These are phyloP conservation scores for Heliangelus exortis DNA, from an alignment of 2,797 vertebrate species.

Conservation along the genomic window DNA sequence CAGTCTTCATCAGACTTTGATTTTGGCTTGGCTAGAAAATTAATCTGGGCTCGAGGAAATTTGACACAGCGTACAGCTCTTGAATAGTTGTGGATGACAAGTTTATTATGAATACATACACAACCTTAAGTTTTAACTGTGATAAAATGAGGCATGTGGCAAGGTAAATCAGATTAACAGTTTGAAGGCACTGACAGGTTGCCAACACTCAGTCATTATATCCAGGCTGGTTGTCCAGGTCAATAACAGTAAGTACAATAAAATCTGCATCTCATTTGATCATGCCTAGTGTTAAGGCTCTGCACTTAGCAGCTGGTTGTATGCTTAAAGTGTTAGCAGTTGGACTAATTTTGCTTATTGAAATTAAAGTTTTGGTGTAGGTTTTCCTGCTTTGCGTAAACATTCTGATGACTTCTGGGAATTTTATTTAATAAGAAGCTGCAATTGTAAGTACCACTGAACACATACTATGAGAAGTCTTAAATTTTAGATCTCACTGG, in stretches of 20 bases:
- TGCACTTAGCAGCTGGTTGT: neutral
- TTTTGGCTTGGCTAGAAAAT: neutral
- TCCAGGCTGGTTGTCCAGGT: neutral
- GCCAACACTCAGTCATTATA: neutral
- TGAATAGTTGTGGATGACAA: neutral
- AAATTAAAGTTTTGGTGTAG: neutral
- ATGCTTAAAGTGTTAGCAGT: neutral
- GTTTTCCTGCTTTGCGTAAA: neutral
- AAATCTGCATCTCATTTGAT: neutral
- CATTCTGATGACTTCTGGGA: neutral
- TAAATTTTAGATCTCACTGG: neutral
- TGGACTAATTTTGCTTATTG: neutral
- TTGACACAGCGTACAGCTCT: neutral
- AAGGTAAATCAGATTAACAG: neutral
- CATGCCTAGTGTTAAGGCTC: neutral
- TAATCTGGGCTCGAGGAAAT: neutral
- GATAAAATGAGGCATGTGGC: slow-evolving; percentile 2
- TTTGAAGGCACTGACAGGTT: slow-evolving; percentile 28
- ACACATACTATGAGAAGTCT: neutral
- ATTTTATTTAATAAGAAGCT: neutral
- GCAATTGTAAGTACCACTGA: neutral
- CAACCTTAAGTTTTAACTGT: neutral
- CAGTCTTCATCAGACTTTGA: neutral
- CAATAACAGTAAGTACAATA: neutral
- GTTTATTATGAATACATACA: neutral